Conservation (phyloP, 2,888 invertebrate genomes). For the Belgica antarctica region DNA sequence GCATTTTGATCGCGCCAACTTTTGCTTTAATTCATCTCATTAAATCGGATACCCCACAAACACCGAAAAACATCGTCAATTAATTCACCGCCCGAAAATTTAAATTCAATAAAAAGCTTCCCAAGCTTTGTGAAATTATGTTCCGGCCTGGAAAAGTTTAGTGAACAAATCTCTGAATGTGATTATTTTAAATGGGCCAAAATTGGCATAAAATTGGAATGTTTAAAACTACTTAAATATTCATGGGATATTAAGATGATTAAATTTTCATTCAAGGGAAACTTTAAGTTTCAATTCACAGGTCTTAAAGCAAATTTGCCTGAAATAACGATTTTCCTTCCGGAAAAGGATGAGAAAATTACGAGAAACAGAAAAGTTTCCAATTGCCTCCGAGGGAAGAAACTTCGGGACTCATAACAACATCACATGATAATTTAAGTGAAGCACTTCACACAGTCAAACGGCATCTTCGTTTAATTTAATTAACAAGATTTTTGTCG, state of each 20-base stretch:
- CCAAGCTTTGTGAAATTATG: no score
- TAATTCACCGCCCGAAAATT: no score
- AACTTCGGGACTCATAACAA: background rate
- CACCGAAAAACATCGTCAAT: no score
- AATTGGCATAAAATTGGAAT: background rate
- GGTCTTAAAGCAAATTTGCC: no score
- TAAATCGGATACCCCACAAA: no score
- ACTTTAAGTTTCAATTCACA: background rate
- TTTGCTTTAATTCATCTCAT: no score
- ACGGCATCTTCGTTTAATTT: slow-evolving; percentile 17
- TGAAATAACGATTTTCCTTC: background rate
- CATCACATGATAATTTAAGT: background rate
- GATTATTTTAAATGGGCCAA: background rate
- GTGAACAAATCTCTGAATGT: background rate
- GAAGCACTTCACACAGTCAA: background rate
- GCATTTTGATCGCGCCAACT: no score
- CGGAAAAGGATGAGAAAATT: background rate
- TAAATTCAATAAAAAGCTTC: no score
- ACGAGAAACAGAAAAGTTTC: background rate
- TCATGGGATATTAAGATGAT: background rate
- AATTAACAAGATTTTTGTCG: slow-evolving; percentile 18
- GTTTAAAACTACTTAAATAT: slow-evolving; percentile 1
- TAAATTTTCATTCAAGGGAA: slow-evolving; percentile 18
- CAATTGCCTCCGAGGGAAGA: background rate
- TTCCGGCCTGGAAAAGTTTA: background rate